A percentile compares a stretch with the other conserved stretches of the same genome.
Conservation (phyloP, 1,140 invertebrate species). For the Thaumetopoea pityocampa region DNA sequence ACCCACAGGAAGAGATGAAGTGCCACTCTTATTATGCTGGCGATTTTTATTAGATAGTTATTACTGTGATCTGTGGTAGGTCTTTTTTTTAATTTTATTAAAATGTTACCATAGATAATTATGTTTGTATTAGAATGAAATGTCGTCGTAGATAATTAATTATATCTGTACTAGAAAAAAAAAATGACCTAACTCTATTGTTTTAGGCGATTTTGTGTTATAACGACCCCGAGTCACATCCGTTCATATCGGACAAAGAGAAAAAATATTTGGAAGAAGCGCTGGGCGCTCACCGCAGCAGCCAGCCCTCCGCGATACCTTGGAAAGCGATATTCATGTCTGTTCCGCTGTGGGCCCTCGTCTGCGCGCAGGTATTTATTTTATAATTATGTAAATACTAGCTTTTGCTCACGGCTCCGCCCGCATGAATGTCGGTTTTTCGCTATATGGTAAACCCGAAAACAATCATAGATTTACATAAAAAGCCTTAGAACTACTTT, state of each 20-base stretch:
- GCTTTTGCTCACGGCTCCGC: too few relatives aligned
- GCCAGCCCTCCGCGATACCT: slow-evolving; percentile 77
- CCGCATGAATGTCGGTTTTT: background rate
- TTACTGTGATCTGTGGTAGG: too few relatives aligned
- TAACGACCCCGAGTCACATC: slow-evolving; percentile 82
- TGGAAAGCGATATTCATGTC: slow-evolving; percentile 80
- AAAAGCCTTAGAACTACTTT: too few relatives aligned
- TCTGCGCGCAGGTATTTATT: slow-evolving; percentile 77
- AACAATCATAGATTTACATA: too few relatives aligned
- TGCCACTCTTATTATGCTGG: too few relatives aligned
- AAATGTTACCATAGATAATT: too few relatives aligned
- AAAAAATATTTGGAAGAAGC: slow-evolving; percentile 78
- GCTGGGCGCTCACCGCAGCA: slow-evolving; percentile 75
- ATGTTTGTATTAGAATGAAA: background rate
- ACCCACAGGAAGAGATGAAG: too few relatives aligned
- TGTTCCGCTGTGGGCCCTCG: slow-evolving; percentile 78
- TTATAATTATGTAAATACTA: slow-evolving; percentile 8
- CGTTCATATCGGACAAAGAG: slow-evolving; percentile 82
- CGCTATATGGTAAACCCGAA: background rate
- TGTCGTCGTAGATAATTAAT: slow-evolving; percentile 1
- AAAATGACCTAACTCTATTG: slow-evolving; percentile 7
- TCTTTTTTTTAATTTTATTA: too few relatives aligned
- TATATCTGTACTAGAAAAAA: too few relatives aligned
- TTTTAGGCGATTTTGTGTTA: slow-evolving; percentile 78
- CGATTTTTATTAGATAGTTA: too few relatives aligned